A percentile compares a stretch with the other conserved stretches of the same genome.
Conservation (phyloP, 2,113 vertebrate genomes). For the Campylorhamphus procurvoides region DNA sequence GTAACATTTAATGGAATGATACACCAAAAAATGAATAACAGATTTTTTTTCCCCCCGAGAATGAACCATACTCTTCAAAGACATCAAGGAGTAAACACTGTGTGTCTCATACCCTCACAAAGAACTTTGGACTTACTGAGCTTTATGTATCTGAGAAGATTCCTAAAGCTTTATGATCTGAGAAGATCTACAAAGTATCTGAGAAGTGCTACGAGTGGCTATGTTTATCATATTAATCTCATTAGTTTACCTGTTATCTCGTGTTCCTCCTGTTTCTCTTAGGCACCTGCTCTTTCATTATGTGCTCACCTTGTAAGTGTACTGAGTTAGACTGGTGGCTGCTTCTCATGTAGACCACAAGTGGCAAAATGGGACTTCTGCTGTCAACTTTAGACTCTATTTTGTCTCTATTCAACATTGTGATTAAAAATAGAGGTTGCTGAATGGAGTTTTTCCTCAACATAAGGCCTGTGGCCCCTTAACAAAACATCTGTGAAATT, state of each 20-base stretch:
- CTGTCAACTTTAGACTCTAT: background rate
- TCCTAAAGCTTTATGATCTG: background rate
- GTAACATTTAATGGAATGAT: background rate
- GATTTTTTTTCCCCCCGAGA: background rate
- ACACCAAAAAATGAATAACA: background rate
- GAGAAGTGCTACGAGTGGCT: background rate
- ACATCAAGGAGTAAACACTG: background rate
- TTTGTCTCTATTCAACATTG: background rate
- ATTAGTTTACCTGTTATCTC: background rate
- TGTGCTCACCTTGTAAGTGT: background rate
- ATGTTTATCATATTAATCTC: background rate
- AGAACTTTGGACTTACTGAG: background rate
- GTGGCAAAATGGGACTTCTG: background rate
- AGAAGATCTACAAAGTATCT: background rate
- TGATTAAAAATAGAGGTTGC: background rate
- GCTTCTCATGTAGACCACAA: background rate
- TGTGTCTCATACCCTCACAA: background rate
- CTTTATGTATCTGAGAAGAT: background rate
- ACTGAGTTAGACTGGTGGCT: background rate
- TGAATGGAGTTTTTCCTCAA: background rate
- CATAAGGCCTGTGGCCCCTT: background rate
- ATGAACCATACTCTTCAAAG: background rate
- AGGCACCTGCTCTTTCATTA: background rate
- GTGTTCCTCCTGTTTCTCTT: background rate
- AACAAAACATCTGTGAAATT: conserved; percentile 19